phyloP scores from a whole-genome alignment of 2,113 vertebrate genomes.

The Lepisosteus oculatus region DNA sequence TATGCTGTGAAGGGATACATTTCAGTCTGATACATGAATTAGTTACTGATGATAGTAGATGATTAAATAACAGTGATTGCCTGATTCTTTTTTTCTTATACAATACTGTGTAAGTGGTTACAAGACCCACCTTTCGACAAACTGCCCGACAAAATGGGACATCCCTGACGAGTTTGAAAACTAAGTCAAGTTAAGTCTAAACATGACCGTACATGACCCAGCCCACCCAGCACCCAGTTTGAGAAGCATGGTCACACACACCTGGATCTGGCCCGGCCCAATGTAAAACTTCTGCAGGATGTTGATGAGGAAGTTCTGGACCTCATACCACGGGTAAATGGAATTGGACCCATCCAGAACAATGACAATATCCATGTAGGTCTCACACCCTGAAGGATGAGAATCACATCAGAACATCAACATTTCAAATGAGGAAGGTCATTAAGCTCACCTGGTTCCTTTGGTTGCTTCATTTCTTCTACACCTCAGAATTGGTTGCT shows the following conservation, averaged over 20 bases:
- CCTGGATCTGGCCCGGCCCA: slow-evolving; percentile 94
- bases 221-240: too few species aligned
- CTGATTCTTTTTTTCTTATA: too few species aligned
- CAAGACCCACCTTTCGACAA: too few species aligned
- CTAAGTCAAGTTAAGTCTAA: too few species aligned
- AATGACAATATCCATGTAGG: slow-evolving; percentile 95
- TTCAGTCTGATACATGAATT: too few species aligned
- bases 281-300: slow-evolving; percentile 93
- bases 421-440: neutral
- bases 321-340: slow-evolving; percentile 96
- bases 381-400: slow-evolving; percentile 81
- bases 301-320: slow-evolving; percentile 94
- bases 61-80: too few species aligned
- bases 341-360: slow-evolving; percentile 96
- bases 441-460: neutral
- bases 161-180: too few species aligned
- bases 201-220: too few species aligned
- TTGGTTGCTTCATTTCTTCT: neutral
- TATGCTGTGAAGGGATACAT: too few species aligned
- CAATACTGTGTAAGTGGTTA: too few species aligned
- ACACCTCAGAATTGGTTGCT: neutral
- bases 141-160: too few species aligned
- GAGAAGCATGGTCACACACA: slow-evolving; percentile 37
- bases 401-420: slow-evolving; percentile 14
- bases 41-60: too few species aligned